Evolutionary conservation across 2,797 vertebrate species (phyloP).

Genomic region (Notolabrus celidotus): DNA sequence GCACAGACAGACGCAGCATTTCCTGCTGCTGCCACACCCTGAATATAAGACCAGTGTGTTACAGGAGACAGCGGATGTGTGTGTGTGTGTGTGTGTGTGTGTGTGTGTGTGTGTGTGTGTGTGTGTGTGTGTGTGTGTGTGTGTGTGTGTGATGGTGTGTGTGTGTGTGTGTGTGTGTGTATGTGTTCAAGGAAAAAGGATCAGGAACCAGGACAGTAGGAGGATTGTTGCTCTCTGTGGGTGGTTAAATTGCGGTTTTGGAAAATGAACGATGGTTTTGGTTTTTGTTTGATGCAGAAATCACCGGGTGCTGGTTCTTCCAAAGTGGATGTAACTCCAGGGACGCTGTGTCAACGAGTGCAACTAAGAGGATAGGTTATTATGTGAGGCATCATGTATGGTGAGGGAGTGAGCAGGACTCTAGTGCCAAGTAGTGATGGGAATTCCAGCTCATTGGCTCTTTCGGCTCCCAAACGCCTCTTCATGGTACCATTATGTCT

Average conservation of each 20-base stretch:
- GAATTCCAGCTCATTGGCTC: no score
- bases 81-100: conserved; percentile 17
- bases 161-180: conserved; percentile 11
- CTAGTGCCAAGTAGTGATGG: no score
- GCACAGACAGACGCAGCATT: conserved; percentile 1
- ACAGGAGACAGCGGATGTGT: neutral
- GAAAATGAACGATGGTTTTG: neutral
- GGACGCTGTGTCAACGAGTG: no score
- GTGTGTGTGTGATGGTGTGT: conserved; percentile 15
- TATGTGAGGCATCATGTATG: no score
- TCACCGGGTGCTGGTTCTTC: neutral
- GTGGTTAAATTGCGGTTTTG: neutral
- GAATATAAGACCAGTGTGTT: conserved; percentile 54
- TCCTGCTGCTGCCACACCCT: conserved; percentile 13
- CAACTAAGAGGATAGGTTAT: no score
- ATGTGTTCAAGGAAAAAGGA: conserved; percentile 23
- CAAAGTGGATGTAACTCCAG: no score
- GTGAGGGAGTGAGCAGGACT: no score
- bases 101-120: conserved; percentile 13
- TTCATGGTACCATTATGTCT: no score
- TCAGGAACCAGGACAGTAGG: conserved; percentile 19
- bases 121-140: conserved; percentile 12
- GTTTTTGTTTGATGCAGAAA: neutral
- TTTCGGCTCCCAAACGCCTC: no score
- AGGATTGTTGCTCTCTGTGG: conserved; percentile 19